Evolutionary conservation across 2,113 vertebrate species (phyloP), one percentile per base, ranked within the genome.

Genomic region (Terrapene triunguis): DNA sequence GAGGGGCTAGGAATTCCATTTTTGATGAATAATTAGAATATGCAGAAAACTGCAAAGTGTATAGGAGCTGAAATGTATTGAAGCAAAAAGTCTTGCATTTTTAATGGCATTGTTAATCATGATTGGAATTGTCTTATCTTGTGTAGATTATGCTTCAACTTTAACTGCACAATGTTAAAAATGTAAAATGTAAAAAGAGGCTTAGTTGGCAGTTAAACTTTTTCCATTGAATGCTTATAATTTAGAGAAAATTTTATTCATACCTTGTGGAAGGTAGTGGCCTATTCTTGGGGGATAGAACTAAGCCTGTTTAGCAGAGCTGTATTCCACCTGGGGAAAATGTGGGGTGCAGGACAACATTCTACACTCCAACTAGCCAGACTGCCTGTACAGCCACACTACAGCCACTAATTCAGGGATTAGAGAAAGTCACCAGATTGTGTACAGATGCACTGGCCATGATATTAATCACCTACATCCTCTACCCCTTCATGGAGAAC

Each of bases 41-140:
- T 50, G 4, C 54, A 74, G 80, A 72, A 48, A 19, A 27, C 85
- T 82, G 2, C 17, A 87, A 0, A 0, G 29, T 88, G 7, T 54
- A 92, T 82, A 47, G 54, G 24, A 74, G 17, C 16, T 5, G 12
- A 85, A 48, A 17, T 1, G 51, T 2, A 11, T 91, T 87, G 24
- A 44, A 88, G 88, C 72, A 8, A 17, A 91, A 27, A 14, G 22
- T 47, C 11, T 78, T 16, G 42, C 25, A 78, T 27, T 27, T 44
- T 13, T 78, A 78, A 78, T 47, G 42, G 42, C 72, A 76, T 76
- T 44, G 38, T 76, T 76, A 42, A 76, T 44, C 72, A 27, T 76
- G 72, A 6, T 24, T 76, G 22, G 38, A 76, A 74, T 44, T 11
- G n/a, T 76, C 72, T 76, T 44, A 76, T 12, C 38, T 42, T 42